Conservation (phyloP, 2,888 invertebrate genomes). For the Amphipyra tragopoginis region DNA sequence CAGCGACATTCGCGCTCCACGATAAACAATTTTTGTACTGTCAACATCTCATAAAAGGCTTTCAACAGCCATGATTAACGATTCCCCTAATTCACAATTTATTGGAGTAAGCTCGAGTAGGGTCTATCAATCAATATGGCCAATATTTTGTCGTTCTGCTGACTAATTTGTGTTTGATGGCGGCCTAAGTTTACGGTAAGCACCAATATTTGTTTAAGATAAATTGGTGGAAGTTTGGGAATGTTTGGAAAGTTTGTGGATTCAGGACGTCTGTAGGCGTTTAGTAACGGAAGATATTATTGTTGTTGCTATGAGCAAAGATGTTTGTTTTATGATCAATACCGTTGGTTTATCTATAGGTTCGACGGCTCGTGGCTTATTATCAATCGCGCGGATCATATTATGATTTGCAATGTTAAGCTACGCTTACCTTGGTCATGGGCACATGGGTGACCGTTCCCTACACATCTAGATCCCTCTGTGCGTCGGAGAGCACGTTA, state of each 20-base stretch:
- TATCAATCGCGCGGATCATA: too few species aligned
- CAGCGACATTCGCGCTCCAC: conserved; percentile 38
- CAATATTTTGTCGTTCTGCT: conserved; percentile 35
- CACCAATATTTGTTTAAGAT: conserved; percentile 8
- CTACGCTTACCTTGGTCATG: too few species aligned
- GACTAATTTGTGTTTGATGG: conserved; percentile 37
- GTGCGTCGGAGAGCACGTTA: too few species aligned
- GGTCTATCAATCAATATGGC: conserved; percentile 46
- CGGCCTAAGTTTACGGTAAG: conserved; percentile 2
- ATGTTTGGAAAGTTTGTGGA: conserved; percentile 1
- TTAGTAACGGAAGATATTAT: too few species aligned
- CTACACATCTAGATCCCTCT: too few species aligned
- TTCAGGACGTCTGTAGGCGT: background rate
- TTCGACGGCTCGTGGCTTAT: too few species aligned
- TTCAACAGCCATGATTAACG: conserved; percentile 64
- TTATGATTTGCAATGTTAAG: too few species aligned
- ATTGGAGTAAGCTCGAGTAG: conserved; percentile 42
- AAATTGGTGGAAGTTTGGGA: conserved; percentile 6
- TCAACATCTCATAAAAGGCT: conserved; percentile 58
- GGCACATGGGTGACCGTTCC: too few species aligned
- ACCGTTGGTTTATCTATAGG: too few species aligned
- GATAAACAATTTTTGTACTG: conserved; percentile 48
- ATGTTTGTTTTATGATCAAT: too few species aligned
- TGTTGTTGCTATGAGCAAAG: too few species aligned
- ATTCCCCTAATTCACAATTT: conserved; percentile 61